A percentile compares a stretch with the other conserved stretches of the same genome.
These are phyloP conservation scores for Pararge aegeria DNA, from an alignment of 1,140 invertebrate species.

Conservation along the genomic window DNA sequence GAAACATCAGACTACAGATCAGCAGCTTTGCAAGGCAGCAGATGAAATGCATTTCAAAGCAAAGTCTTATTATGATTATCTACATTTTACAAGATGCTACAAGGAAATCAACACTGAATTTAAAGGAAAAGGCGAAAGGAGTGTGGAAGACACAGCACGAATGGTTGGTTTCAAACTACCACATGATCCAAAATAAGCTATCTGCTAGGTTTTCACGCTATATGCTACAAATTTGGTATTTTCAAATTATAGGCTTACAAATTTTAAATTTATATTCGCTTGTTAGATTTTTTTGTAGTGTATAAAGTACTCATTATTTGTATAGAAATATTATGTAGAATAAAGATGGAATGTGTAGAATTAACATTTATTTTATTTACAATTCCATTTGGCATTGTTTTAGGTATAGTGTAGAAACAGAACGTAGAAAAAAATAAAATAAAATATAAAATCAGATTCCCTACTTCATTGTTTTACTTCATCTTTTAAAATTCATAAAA, in stretches of 20 bases:
- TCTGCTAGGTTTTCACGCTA: neutral
- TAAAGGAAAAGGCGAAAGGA: slow-evolving; percentile 88
- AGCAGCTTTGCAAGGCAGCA: slow-evolving; percentile 89
- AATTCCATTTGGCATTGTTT: too few species aligned
- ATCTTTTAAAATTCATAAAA: too few species aligned
- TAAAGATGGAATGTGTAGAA: too few species aligned
- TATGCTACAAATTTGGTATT: neutral
- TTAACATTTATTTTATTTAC: too few species aligned
- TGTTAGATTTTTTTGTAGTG: too few species aligned
- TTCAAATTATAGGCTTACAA: neutral
- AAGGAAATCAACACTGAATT: slow-evolving; percentile 86
- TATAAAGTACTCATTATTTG: too few species aligned
- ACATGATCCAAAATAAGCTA: slow-evolving; percentile 83
- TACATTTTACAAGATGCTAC: slow-evolving; percentile 84
- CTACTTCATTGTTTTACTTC: too few species aligned
- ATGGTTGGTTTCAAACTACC: slow-evolving; percentile 93
- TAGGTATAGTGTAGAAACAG: too few species aligned
- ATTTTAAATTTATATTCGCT: neutral
- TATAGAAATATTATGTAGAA: too few species aligned
- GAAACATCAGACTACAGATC: slow-evolving; percentile 87
- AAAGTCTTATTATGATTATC: slow-evolving; percentile 87
- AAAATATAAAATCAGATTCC: too few species aligned
- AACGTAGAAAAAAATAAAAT: too few species aligned
- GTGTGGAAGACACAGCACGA: slow-evolving; percentile 87
- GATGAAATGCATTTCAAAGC: slow-evolving; percentile 87